Evolutionary conservation across 1,140 invertebrate genomes (phyloP).

Genomic region (Drosophila ananassae): DNA sequence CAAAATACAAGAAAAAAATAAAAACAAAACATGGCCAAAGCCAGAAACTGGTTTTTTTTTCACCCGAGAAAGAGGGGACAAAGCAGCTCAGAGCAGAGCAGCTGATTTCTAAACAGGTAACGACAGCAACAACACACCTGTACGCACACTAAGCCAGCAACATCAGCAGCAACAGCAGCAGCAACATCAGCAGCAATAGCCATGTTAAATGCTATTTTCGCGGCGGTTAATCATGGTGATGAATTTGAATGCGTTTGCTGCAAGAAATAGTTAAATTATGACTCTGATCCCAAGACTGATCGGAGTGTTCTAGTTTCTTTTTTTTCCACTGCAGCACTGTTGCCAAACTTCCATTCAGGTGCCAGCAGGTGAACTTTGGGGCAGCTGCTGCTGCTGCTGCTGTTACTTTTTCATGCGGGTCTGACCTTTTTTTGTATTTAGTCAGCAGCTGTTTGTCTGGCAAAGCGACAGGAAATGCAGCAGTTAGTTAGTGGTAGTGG

Average conservation of each 20-base stretch:
- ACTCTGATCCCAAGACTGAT: conserved; percentile 26
- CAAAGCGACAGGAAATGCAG: conserved; percentile 49
- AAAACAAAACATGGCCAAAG: conserved; percentile 72
- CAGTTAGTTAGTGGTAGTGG: conserved; percentile 23
- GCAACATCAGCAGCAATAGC: not conserved
- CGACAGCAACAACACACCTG: conserved; percentile 22
- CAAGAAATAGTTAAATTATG: conserved; percentile 36
- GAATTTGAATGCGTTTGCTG: conserved; percentile 42
- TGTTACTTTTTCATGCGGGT: conserved; percentile 26
- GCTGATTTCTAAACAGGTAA: conserved; percentile 60
- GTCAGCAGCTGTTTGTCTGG: conserved; percentile 44
- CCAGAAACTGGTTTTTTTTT: conserved; percentile 58
- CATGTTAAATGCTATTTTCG: conserved; percentile 31
- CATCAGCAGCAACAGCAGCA: not conserved
- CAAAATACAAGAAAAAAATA: conserved; percentile 59
- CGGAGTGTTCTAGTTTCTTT: conserved; percentile 43
- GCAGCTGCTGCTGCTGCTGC: conserved; percentile 26
- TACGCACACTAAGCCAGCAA: not conserved
- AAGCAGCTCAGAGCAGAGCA: conserved; percentile 44
- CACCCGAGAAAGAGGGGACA: conserved; percentile 31
- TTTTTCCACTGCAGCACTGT: conserved; percentile 10
- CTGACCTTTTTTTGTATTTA: conserved; percentile 44
- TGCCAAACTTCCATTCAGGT: conserved; percentile 27
- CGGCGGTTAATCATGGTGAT: conserved; percentile 25
- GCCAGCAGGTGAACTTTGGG: conserved; percentile 47